Base-by-base conservation (phyloP, 1,140 invertebrate genomes). In the Zophobas atratus region DNA sequence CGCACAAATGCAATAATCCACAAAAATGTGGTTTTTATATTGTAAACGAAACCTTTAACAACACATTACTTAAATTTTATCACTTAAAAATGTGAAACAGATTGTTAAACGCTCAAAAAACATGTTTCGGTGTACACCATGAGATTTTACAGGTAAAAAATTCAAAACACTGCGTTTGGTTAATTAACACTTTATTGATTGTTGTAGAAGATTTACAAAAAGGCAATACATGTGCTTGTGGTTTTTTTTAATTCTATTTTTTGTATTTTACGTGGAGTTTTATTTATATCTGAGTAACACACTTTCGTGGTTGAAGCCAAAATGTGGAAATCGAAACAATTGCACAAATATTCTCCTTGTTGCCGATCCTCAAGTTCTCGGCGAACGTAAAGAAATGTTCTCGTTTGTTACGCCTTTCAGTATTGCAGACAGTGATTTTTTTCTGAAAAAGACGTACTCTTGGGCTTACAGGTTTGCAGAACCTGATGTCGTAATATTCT, bases 331-430 rank as follows among this genome's bases (percentile, higher is more conserved):
- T 70, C 80, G 87, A 41, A 81, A 84, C 1, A 88, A 90, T 56
- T 94, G 93, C 83, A 90, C 91, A 0, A 91, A 90, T 78, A 88
- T 98, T 43, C 86, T 98, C 33, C 88, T 98, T 36, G 94, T 97
- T 51, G 95, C 96, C n/a, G 97, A 98, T 88, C 96, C 97, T 34
- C 97, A 98, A 87, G 92, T 98, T 78, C 90, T 96, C 80, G 97
- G 96, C 1, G 90, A 94, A 79, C 85, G 90, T 60, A 90, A 92
- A 86, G 94, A 95, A 86, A 87, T 87, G 81, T 87, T 91, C 81
- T 81, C 82, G 87, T 90, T 81, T 82, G 88, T 85, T 79, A 88
- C 87, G 67, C 89, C 83, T 75, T 88, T 88, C 85, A 90, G 90
- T 81, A 90, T 90, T 81, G 96, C 93, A 93, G 95, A 97, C 86